Base-by-base conservation (phyloP, 2,113 vertebrate genomes). In the Hyla sarda region DNA sequence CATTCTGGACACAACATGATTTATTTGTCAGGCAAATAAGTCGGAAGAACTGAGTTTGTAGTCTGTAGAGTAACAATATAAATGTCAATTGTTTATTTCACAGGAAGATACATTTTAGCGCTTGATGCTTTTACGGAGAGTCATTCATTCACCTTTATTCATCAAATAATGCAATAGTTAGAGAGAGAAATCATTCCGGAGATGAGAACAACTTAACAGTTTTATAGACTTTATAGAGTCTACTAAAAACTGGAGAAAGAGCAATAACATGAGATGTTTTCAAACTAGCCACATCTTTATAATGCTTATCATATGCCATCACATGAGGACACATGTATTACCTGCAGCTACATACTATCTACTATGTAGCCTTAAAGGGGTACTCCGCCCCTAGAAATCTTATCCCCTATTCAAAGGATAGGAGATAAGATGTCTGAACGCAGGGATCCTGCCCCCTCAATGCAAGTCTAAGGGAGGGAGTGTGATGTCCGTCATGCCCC, bases 11-110 rank as follows among this genome's bases (percentile, higher is more conserved):
- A 65, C 58, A 81, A 47, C 16, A 25, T 54, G 56, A 81, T 65
- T 65, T 81, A 47, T 80, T 34, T 81, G 78, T 81, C 78, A 81
- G 78, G 52, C 37, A 62, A 62, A 37, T 60, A 80, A 62, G 34
- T 62, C 25, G 14, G 19, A 45, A 37, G 23, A 81, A 62, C 7
- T 28, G 16, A 47, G 41, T 65, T 65, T 47, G 52, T 6, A 28
- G 77, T 60, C 62, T 45, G 23, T 0, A 30, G 56, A 81, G 56
- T 28, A 77, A 52, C 74, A 52, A 54, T 25, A 77, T 32, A 77
- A 50, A 50, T 54, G 28, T 77, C 47, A 52, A 77, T 54, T 77
- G 28, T 77, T 52, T 32, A 77, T 71, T 71, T 71, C 67, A 52
- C 19, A 77, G 3, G 16, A 19, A 76, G 25, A 48, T 30, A 14